phyloP scores from a whole-genome alignment of 1,140 invertebrate genomes.

The Drosophila pandora region DNA sequence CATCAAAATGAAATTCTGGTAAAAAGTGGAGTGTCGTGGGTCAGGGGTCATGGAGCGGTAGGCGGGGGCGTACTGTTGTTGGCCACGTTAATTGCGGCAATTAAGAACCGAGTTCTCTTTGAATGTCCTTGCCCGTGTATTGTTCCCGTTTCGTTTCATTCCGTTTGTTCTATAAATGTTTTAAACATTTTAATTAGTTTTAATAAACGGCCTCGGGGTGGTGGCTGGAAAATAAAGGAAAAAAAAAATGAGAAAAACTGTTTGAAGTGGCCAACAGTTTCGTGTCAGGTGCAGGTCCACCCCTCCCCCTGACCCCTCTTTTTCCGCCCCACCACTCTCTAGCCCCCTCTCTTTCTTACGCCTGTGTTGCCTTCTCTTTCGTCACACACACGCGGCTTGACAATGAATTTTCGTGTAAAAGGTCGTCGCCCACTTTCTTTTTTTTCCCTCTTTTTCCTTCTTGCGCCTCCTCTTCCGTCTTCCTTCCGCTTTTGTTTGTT shows the following conservation, averaged over 20 bases:
- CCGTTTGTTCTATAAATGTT: conserved; percentile 63
- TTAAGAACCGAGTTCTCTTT: conserved; percentile 32
- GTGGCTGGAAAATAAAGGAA: conserved; percentile 1
- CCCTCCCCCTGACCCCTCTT: background rate
- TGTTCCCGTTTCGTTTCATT: conserved; percentile 32
- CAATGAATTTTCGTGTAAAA: conserved; percentile 58
- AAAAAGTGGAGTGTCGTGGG: background rate
- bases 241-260: conserved; percentile 20
- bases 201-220: conserved; percentile 46
- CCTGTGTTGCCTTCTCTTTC: background rate
- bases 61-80: background rate
- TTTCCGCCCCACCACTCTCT: background rate
- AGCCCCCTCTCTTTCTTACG: too few relatives aligned
- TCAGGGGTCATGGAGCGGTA: background rate
- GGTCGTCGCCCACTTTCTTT: conserved; percentile 53
- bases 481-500: conserved; percentile 34
- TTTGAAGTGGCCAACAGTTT: conserved; percentile 57
- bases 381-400: conserved; percentile 33
- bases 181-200: conserved; percentile 65
- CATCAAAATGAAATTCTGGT: background rate
- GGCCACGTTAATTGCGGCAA: conserved; percentile 48
- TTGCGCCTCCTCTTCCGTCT: background rate
- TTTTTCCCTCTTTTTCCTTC: conserved; percentile 17
- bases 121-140: conserved; percentile 33
- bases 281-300: conserved; percentile 43